Percentiles rank a stretch among this genome's conserved stretches.
Evolutionary conservation across 2,888 invertebrate genomes (phyloP).

Genomic region (Antitype chi): DNA sequence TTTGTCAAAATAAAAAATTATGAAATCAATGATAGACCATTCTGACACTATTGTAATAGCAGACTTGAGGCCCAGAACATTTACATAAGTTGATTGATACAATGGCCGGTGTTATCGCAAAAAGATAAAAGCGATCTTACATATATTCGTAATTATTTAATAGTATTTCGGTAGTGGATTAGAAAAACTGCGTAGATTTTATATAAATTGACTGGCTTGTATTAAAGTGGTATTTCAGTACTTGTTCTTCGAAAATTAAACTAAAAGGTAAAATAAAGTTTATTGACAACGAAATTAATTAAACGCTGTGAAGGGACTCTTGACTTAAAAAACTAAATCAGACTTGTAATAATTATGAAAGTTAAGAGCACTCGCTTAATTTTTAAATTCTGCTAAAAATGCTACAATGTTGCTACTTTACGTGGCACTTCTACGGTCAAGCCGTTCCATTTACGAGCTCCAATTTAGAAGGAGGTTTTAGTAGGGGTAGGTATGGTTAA

Average conservation of each 20-base stretch:
- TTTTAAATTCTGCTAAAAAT: conserved; percentile 34
- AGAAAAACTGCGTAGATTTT: not conserved
- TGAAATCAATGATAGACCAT: too few species aligned
- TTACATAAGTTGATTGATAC: not conserved
- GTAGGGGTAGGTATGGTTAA: not conserved
- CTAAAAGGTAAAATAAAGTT: not conserved
- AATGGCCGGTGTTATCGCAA: not conserved
- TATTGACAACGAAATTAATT: conserved; percentile 20
- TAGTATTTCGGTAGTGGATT: not conserved
- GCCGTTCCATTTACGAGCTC: conserved; percentile 26
- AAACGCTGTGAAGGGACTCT: conserved; percentile 1
- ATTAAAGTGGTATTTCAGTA: not conserved
- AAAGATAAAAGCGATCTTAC: not conserved
- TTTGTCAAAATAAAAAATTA: too few species aligned
- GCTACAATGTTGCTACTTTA: conserved; percentile 19
- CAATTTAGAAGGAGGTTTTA: not conserved
- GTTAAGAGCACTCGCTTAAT: conserved; percentile 18
- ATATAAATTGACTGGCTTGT: not conserved
- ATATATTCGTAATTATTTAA: not conserved
- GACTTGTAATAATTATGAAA: conserved; percentile 12
- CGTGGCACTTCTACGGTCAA: conserved; percentile 38
- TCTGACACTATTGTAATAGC: too few species aligned
- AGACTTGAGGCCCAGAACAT: too few species aligned
- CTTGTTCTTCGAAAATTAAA: not conserved
- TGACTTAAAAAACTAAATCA: conserved; percentile 13